Conservation (phyloP, 2,888 invertebrate genomes). For the Arge pagana region DNA sequence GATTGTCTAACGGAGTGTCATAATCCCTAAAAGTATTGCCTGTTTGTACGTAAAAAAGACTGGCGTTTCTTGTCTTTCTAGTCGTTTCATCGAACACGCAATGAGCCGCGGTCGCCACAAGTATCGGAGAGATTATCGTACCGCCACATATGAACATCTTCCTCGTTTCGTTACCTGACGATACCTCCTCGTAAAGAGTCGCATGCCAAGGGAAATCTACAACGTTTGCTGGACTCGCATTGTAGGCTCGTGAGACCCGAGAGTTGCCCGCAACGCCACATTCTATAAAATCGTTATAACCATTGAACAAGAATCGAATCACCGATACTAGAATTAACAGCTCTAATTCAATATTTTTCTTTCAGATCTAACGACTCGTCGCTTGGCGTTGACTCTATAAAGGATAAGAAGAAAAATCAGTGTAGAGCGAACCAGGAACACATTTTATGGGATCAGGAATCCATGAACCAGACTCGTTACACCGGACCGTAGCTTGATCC, state of each 20-base stretch:
- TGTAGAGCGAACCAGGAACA: constrained; percentile 47
- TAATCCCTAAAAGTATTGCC: constrained; percentile 53
- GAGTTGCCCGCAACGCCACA: constrained; percentile 44
- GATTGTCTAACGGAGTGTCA: constrained; percentile 35
- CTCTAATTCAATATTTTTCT: not conserved
- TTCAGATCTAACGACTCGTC: not conserved
- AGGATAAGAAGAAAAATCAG: too few relatives aligned
- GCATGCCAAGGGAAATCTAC: constrained; percentile 57
- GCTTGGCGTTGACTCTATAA: not conserved
- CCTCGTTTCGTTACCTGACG: not conserved
- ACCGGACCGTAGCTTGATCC: constrained; percentile 35
- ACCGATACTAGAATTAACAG: not conserved
- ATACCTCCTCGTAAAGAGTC: constrained; percentile 42
- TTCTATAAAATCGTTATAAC: constrained; percentile 33
- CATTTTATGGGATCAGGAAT: constrained; percentile 49
- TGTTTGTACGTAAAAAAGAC: constrained; percentile 40
- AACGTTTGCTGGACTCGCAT: constrained; percentile 42
- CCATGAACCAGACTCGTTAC: constrained; percentile 48
- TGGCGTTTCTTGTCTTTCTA: constrained; percentile 32
- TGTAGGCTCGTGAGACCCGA: constrained; percentile 34
- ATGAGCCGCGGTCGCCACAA: constrained; percentile 56
- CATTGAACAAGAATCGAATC: not conserved
- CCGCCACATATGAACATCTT: constrained; percentile 53
- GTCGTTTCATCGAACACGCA: constrained; percentile 50
- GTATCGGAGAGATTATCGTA: constrained; percentile 49